Percentiles rank a stretch among this genome's conserved stretches.
phyloP scores from a whole-genome alignment of 2,888 invertebrate species.

The Pemphredon lugubris region DNA sequence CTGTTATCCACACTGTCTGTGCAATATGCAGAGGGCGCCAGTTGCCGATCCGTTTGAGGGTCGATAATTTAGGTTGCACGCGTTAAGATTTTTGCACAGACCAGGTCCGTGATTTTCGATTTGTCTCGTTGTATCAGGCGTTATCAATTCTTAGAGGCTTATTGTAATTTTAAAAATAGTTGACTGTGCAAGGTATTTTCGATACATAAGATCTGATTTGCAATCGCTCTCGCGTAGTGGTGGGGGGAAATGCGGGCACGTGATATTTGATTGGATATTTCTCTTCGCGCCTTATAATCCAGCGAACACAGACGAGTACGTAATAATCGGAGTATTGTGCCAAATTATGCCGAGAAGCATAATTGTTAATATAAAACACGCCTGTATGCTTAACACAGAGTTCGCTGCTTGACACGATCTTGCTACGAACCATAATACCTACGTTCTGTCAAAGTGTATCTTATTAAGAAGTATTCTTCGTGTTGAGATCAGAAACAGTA shows the following conservation, averaged over 20 bases:
- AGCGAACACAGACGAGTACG: constrained; percentile 15
- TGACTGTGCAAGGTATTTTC: background rate
- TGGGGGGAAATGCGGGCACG: background rate
- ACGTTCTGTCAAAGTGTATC: constrained; percentile 1
- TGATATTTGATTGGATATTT: constrained; percentile 23
- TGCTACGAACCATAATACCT: background rate
- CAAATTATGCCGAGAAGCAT: constrained; percentile 39
- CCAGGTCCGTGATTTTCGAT: too few relatives aligned
- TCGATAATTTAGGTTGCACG: constrained; percentile 30
- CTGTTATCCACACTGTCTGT: constrained; percentile 14
- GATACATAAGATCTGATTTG: constrained; percentile 1
- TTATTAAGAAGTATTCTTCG: background rate
- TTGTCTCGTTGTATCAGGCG: background rate
- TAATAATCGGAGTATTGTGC: constrained; percentile 38
- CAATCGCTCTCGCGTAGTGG: background rate
- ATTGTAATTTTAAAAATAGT: background rate
- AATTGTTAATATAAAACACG: constrained; percentile 22
- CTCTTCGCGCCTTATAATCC: constrained; percentile 45
- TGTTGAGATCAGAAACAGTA: too few relatives aligned
- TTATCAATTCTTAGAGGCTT: background rate
- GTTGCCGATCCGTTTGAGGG: background rate
- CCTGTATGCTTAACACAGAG: constrained; percentile 9
- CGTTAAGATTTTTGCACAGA: background rate
- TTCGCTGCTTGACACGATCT: constrained; percentile 9
- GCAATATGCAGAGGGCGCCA: constrained; percentile 19